Percentiles rank a stretch among this genome's conserved stretches.
These are phyloP conservation scores for Poecilus cupreus DNA, from an alignment of 2,888 invertebrate genomes.

Conservation along the genomic window DNA sequence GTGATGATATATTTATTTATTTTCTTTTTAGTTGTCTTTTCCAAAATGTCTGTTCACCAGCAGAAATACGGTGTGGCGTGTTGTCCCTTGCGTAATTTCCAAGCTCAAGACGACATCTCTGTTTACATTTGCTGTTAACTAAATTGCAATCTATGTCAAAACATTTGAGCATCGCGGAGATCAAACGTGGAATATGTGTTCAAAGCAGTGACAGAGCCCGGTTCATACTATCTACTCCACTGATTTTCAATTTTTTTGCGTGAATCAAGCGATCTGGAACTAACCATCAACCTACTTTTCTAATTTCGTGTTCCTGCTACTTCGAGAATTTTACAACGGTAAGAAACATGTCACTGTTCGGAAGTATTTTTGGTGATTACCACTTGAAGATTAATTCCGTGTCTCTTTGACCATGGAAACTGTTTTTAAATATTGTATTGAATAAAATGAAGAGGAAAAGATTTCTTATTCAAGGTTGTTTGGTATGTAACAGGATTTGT, in stretches of 20 bases:
- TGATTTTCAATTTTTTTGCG: slow-evolving; percentile 21
- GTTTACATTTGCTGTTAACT: slow-evolving; percentile 35
- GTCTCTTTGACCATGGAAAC: slow-evolving; percentile 8
- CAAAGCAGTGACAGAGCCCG: slow-evolving; percentile 5
- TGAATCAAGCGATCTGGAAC: slow-evolving; percentile 44
- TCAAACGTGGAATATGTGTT: slow-evolving; percentile 22
- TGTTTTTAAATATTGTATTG: background rate
- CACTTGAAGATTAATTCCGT: background rate
- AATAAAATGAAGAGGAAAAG: background rate
- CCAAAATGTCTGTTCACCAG: too few species aligned
- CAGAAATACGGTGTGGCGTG: too few species aligned
- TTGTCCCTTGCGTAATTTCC: background rate
- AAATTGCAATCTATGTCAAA: slow-evolving; percentile 34
- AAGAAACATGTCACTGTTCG: slow-evolving; percentile 23
- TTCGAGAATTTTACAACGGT: slow-evolving; percentile 21
- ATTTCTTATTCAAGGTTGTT: slow-evolving; percentile 22
- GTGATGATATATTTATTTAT: too few species aligned
- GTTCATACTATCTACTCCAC: background rate
- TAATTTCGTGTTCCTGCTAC: slow-evolving; percentile 40
- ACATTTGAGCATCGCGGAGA: slow-evolving; percentile 7
- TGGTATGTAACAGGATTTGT: slow-evolving; percentile 20
- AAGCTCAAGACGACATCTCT: background rate
- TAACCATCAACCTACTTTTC: slow-evolving; percentile 40
- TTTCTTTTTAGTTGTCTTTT: too few species aligned
- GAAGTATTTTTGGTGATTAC: slow-evolving; percentile 35